Evolutionary conservation across 1,140 invertebrate species (phyloP), one percentile per base, ranked within the genome.

Genomic region (Mesaphorura yosii): DNA sequence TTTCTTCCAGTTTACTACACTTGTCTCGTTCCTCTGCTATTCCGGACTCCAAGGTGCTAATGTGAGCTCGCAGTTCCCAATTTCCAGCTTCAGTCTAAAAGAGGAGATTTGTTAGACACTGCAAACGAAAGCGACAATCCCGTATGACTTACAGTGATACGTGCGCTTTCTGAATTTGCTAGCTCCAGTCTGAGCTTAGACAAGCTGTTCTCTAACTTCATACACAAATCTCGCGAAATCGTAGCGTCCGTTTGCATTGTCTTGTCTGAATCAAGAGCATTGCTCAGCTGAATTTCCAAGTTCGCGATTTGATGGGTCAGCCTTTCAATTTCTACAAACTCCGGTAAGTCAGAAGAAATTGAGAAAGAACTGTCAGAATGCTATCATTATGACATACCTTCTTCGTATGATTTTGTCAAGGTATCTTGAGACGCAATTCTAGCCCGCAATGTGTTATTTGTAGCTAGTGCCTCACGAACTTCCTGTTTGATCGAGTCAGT

Each of bases 331-430:
- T 62, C 57, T 57, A 39, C 14, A 46, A 48, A 4, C 12, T 19
- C n/a, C 31, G 22, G 37, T 34, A 48, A 39, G 6, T 48, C 47
- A 48, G n/a, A 48, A 34, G 19, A 10, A 10, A 34, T 7, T 39
- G 27, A 19, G 38, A 14, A 23, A 6, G 4, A 17, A 17, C 5
- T 51, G 37, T 6, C 19, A 46, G 10, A 26, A 7, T 17, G 17
- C 31, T 10, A 7, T 42, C 22, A 17, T 5, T 20, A 23, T 45
- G 23, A 23, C 31, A 22, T 57, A 60, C 59, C 51, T 42, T 59
- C 48, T 55, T 62, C 60, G n/a, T 59, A 62, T 14, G 57, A 48
- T 22, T 48, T 23, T 14, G 57, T 25, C 1, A 59, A n/a, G 17
- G 51, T 14, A 26, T 37, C 41, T 40, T 59, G 53, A 19, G 25